Conservation (phyloP, 37 sponge, comb jelly and placozoan species). For the Tethya wilhelma region DNA sequence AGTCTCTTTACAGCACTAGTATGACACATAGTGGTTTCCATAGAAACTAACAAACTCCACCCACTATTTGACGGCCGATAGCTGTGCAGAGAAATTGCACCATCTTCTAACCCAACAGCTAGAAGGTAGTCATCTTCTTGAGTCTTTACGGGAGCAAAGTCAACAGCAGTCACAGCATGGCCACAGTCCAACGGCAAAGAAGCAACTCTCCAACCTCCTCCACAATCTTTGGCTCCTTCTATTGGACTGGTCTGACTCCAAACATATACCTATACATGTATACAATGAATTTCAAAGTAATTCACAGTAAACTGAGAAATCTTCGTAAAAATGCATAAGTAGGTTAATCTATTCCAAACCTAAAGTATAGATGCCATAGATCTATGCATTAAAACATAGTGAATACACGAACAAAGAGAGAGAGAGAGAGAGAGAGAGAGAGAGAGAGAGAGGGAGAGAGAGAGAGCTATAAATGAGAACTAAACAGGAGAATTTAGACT, state of each 20-base stretch:
- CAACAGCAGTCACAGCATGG: constrained; percentile 76
- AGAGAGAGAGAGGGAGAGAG: not conserved
- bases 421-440: no score
- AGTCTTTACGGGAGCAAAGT: constrained; percentile 75
- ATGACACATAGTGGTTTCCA: constrained; percentile 31
- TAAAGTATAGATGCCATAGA: no score
- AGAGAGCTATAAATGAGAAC: not conserved
- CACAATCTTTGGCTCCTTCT: constrained; percentile 39
- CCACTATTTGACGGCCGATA: not conserved
- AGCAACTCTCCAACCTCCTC: constrained; percentile 53
- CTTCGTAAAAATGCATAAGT: no score
- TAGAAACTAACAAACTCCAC: not conserved
- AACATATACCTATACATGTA: constrained; percentile 61
- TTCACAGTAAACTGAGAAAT: no score
- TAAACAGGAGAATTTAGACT: no score
- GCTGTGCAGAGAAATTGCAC: constrained; percentile 44
- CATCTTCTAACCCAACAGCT: constrained; percentile 74
- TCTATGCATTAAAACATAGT: no score
- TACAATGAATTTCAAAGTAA: no score
- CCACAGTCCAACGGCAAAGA: constrained; percentile 23
- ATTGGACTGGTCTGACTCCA: constrained; percentile 44
- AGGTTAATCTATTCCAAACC: no score
- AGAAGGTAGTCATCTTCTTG: constrained; percentile 30
- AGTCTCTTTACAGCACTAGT: constrained; percentile 64
- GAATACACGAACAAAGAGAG: no score